Base-by-base conservation (phyloP, 2,888 invertebrate species). In the Agonopterix alstromeriana region DNA sequence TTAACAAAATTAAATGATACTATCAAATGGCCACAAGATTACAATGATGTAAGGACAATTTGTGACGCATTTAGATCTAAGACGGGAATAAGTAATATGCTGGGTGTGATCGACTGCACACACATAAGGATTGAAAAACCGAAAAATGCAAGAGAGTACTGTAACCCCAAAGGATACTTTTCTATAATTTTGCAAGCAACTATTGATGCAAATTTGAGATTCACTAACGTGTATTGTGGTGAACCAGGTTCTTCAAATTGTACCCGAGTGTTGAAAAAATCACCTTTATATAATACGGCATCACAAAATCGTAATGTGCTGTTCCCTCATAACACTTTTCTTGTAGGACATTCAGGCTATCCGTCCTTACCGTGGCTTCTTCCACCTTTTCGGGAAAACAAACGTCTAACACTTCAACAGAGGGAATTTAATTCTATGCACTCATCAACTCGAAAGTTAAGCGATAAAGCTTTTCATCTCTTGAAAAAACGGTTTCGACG, bases 71-170 rank as follows among this genome's bases (percentile, higher is more conserved):
- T 79, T 57, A 67, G 73, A 40, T 43, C 52, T 2, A 77, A 75
- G 58, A 73, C 70, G 46, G 73, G 78, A 43, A 77, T 81, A 46
- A 65, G 73, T 36, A 73, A 75, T 52, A 68, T 76, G 49, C 52
- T 80, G 41, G 81, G 80, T 49, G 67, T 78, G 10, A 73, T 81
- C 51, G 81, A 81, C 52, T 72, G 77, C 48, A 70, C 70, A 27
- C 77, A 81, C 51, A 65, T 81, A 41, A 80, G 67, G 63, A 80
- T 81, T 53, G 77, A 77, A 52, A 81, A 79, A 55, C 80, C 78
- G 4, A 78, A 77, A 57, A 74, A 77, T 63, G 63, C 72, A 38
- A 68, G 70, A 54, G 73, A 75, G 36, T 79, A 79, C 57, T 74
- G 73, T 49, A 80, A 79, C 53, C 61, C 67, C 17, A 79, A 79